A percentile compares a stretch with the other conserved stretches of the same genome.
Evolutionary conservation across 2,797 vertebrate species (phyloP).

Genomic region (Darevskia nairensis): DNA sequence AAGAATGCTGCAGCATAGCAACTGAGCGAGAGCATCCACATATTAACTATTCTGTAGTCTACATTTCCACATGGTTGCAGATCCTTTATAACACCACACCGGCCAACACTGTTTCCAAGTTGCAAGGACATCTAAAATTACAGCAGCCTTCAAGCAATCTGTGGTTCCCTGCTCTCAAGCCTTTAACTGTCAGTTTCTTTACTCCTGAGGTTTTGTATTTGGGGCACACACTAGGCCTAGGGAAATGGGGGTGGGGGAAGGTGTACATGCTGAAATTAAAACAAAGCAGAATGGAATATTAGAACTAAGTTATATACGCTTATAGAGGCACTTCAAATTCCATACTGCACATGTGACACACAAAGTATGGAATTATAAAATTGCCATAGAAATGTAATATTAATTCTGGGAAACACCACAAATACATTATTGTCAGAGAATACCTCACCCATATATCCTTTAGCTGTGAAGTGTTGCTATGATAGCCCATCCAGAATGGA

Average conservation of each 20-base stretch:
- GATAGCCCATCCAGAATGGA: not conserved
- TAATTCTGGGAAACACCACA: not conserved
- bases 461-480: not conserved
- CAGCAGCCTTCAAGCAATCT: not conserved
- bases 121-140: not conserved
- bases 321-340: not conserved
- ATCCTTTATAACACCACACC: not conserved
- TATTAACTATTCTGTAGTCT: not conserved
- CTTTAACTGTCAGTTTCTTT: not conserved
- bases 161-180: not conserved
- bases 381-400: not conserved
- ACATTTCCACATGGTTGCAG: not conserved
- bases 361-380: not conserved
- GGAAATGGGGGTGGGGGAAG: too few relatives aligned
- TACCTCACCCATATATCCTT: not conserved
- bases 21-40: not conserved
- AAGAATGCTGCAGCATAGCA: not conserved
- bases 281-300: not conserved
- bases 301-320: not conserved
- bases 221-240: not conserved
- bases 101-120: not conserved
- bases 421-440: not conserved
- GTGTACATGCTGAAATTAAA: not conserved
- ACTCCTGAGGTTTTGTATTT: not conserved
- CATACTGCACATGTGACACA: not conserved